These are phyloP conservation scores for Caenorhabditis wallacei DNA, from an alignment of 2,888 invertebrate genomes.

Conservation along the genomic window DNA sequence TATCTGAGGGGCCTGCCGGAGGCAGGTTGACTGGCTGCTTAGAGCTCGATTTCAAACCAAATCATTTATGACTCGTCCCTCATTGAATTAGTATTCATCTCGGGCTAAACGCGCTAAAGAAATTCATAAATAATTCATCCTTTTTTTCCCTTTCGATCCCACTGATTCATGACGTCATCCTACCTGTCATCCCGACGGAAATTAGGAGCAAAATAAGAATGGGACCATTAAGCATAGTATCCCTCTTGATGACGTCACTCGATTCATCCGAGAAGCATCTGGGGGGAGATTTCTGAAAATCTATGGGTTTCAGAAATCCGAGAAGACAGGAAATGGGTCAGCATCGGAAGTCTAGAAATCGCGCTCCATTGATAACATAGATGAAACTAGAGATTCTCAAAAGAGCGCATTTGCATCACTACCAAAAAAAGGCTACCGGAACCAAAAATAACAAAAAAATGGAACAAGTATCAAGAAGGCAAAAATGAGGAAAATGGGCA, in stretches of 20 bases:
- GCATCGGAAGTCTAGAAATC: no score
- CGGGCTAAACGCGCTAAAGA: not conserved
- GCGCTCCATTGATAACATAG: no score
- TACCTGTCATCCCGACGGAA: slow-evolving; percentile 30
- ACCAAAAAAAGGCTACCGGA: not conserved
- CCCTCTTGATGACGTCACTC: not conserved
- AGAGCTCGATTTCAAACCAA: no score
- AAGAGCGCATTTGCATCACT: not conserved
- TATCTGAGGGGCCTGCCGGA: no score
- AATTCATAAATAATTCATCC: slow-evolving; percentile 13
- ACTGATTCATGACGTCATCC: not conserved
- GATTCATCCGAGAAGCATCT: slow-evolving; percentile 22
- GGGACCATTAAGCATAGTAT: slow-evolving; percentile 49
- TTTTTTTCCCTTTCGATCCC: no score
- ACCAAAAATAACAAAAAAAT: not conserved
- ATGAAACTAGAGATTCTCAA: not conserved
- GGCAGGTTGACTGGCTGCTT: no score
- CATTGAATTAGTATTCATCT: slow-evolving; percentile 18
- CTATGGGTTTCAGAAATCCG: no score
- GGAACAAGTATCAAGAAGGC: slow-evolving; percentile 6
- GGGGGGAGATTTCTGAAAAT: no score
- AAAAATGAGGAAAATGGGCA: slow-evolving; percentile 21
- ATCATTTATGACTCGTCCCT: no score
- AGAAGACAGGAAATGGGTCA: no score
- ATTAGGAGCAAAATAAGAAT: slow-evolving; percentile 13